phyloP scores from a whole-genome alignment of 2,888 invertebrate genomes.

The Pachymerium ferrugineum region DNA sequence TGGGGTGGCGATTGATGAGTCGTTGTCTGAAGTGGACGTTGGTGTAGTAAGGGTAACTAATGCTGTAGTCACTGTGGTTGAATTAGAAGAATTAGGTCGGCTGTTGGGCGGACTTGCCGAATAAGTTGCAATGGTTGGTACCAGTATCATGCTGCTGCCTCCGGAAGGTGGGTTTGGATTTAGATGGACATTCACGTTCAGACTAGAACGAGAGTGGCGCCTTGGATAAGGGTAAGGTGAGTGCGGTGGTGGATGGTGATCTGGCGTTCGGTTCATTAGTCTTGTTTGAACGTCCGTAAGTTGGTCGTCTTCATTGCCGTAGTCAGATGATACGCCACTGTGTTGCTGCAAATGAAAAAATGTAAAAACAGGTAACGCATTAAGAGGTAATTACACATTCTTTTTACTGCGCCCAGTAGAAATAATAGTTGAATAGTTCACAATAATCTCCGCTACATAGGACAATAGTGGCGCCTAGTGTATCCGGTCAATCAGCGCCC shows the following conservation, averaged over 20 bases:
- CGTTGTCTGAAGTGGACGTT: slow-evolving; percentile 30
- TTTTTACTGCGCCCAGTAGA: no score
- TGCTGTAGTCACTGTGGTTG: slow-evolving; percentile 29
- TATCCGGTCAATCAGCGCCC: no score
- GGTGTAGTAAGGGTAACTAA: slow-evolving; percentile 18
- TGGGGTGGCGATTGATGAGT: slow-evolving; percentile 31
- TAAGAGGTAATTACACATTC: no score
- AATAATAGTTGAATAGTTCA: no score
- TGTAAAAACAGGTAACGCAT: background rate
- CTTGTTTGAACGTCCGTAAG: slow-evolving; percentile 50
- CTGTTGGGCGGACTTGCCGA: slow-evolving; percentile 29
- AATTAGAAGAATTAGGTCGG: background rate
- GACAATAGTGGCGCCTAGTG: no score
- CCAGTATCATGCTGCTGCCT: slow-evolving; percentile 25
- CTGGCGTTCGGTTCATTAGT: slow-evolving; percentile 30
- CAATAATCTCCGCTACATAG: no score
- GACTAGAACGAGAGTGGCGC: slow-evolving; percentile 28
- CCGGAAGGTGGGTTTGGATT: slow-evolving; percentile 29
- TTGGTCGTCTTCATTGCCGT: slow-evolving; percentile 47
- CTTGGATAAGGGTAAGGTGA: background rate
- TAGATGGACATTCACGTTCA: slow-evolving; percentile 31
- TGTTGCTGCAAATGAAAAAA: slow-evolving; percentile 20
- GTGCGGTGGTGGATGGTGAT: background rate
- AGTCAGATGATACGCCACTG: slow-evolving; percentile 37
- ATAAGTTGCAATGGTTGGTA: slow-evolving; percentile 32